phyloP scores from a whole-genome alignment of 64 coral and sea anemone species.

The Montipora foliosa region DNA sequence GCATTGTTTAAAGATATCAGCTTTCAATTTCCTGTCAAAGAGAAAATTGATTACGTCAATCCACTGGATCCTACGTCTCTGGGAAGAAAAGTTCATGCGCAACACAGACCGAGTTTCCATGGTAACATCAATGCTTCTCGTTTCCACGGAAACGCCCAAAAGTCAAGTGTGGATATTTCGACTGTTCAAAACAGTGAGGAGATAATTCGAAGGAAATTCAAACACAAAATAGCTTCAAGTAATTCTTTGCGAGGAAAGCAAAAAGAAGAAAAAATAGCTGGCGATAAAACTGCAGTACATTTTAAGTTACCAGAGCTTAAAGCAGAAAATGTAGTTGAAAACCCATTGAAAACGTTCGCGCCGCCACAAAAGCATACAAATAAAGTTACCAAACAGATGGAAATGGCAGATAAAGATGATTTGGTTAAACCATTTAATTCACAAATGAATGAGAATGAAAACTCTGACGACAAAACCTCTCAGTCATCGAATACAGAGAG shows the following conservation, averaged over 20 bases:
- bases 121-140: neutral
- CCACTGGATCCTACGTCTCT: constrained; percentile 60
- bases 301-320: neutral
- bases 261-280: neutral
- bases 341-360: neutral
- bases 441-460: neutral
- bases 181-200: neutral
- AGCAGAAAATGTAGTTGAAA: neutral
- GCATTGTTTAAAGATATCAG: constrained; percentile 83
- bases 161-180: neutral
- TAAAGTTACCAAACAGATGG: neutral
- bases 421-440: neutral
- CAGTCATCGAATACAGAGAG: neutral
- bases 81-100: constrained; percentile 75
- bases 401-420: neutral
- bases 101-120: constrained; percentile 39
- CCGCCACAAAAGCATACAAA: neutral
- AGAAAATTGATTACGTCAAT: constrained; percentile 69
- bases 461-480: neutral
- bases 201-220: neutral
- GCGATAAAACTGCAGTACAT: neutral
- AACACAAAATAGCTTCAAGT: neutral
- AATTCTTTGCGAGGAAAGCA: neutral
- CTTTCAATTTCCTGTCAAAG: constrained; percentile 86
- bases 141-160: neutral